Evolutionary conservation across 2,888 invertebrate species (phyloP).

Genomic region (Drosophila falleni): DNA sequence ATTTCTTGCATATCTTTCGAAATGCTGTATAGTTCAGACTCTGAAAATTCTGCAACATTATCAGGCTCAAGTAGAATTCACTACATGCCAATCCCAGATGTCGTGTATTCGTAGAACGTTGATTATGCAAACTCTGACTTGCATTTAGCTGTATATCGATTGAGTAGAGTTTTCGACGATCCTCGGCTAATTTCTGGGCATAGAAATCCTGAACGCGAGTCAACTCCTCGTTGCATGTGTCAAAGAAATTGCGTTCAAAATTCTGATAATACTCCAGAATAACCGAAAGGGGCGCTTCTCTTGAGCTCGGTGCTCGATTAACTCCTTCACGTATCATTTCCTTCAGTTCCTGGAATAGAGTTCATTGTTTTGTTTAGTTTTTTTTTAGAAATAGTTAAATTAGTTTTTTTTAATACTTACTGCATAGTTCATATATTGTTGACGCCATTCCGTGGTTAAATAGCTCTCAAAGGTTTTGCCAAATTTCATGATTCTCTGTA

Average conservation of each 20-base stretch:
- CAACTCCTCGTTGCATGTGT: slow-evolving; percentile 95
- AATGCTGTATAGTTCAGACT: slow-evolving; percentile 98
- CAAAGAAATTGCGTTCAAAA: slow-evolving; percentile 93
- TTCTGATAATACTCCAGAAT: slow-evolving; percentile 18
- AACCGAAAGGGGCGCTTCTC: not conserved
- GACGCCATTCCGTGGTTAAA: slow-evolving; percentile 99
- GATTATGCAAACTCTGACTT: not conserved
- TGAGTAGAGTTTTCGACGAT: slow-evolving; percentile 91
- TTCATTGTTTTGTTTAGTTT: not conserved
- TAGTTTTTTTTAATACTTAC: slow-evolving; percentile 78
- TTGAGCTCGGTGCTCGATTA: slow-evolving; percentile 90
- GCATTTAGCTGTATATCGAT: slow-evolving; percentile 1
- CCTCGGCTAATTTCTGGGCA: slow-evolving; percentile 97
- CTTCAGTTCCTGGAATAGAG: slow-evolving; percentile 89
- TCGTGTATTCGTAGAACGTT: not conserved
- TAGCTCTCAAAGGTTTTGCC: slow-evolving; percentile 97
- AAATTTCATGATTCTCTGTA: slow-evolving; percentile 92
- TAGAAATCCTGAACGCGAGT: slow-evolving; percentile 98
- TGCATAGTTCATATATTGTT: slow-evolving; percentile 96
- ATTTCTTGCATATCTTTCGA: slow-evolving; percentile 98
- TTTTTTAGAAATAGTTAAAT: not conserved
- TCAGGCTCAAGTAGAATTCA: slow-evolving; percentile 98
- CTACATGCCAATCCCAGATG: slow-evolving; percentile 94
- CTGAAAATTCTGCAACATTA: slow-evolving; percentile 98
- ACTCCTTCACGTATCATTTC: slow-evolving; percentile 94